Evolutionary conservation across 2,888 invertebrate genomes (phyloP), one percentile per base, ranked within the genome.

Genomic region (Pollenia angustigena): DNA sequence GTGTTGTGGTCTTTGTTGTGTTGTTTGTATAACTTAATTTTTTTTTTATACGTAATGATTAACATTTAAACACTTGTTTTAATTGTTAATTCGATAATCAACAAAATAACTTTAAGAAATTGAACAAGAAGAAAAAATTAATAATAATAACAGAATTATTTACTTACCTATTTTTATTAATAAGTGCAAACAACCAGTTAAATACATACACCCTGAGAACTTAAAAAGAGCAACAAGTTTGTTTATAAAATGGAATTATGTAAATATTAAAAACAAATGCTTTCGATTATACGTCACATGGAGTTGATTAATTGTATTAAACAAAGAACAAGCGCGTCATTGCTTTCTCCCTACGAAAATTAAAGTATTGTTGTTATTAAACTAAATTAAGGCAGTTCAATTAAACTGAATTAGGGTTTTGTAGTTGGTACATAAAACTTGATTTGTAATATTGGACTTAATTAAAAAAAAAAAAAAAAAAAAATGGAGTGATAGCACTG

Each of bases 31-130:
- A 6, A 0, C 6, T 32, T 32, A 6, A 42, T 69, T 68, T 68
- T 60, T 68, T 60, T n/a, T 69, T 72, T 48, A 62, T 60, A 79
- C 81, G 75, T 79, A 81, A 76, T 62, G 52, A 62, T 81, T 56
- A 71, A 72, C 72, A 76, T 81, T 76, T 84, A 84, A 84, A 76
- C 75, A 76, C 71, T 71, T 83, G 74, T 68, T 80, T 76, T 81
- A 86, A 81, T 83, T 80, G 58, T 76, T 86, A 44, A 75, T 52
- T 54, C 54, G 76, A 46, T 68, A 75, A 60, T 52, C 32, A 56
- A 58, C 56, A 76, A 81, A 60, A 52, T 72, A 68, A 66, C 58
- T 76, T 60, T 48, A 74, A 81, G 68, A 52, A 81, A 81, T 71
- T 52, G 50, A 80, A 64, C n/a, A 85, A 64, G 16, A 76, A 68